phyloP scores from a whole-genome alignment of 2,797 vertebrate species.

The Gambusia yucatana region DNA sequence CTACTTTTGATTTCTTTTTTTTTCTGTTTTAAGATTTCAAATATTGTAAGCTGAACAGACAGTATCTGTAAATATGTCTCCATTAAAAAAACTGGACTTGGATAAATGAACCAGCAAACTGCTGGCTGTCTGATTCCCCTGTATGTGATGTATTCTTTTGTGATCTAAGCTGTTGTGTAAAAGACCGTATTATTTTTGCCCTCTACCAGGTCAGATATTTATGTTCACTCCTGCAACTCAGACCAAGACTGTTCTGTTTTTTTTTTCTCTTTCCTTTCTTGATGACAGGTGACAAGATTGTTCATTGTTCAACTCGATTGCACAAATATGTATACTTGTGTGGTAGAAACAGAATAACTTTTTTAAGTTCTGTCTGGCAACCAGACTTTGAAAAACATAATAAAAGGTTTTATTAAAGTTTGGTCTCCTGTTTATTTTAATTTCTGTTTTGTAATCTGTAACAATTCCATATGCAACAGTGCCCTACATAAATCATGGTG shows the following conservation, averaged over 20 bases:
- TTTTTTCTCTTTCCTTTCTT: slow-evolving; percentile 23
- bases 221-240: slow-evolving; percentile 69
- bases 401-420: slow-evolving; percentile 81
- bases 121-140: slow-evolving; percentile 54
- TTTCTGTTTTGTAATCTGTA: background rate
- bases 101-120: slow-evolving; percentile 31
- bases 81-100: slow-evolving; percentile 51
- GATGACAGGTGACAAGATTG: slow-evolving; percentile 44
- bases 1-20: slow-evolving; percentile 35
- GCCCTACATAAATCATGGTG: background rate
- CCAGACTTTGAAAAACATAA: slow-evolving; percentile 84
- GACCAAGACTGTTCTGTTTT: slow-evolving; percentile 40
- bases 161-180: slow-evolving; percentile 74
- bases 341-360: slow-evolving; percentile 76
- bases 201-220: slow-evolving; percentile 73
- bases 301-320: slow-evolving; percentile 68
- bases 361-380: slow-evolving; percentile 87
- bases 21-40: slow-evolving; percentile 38
- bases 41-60: slow-evolving; percentile 46
- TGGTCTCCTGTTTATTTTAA: slow-evolving; percentile 7
- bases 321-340: slow-evolving; percentile 77
- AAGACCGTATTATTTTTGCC: slow-evolving; percentile 63
- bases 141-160: slow-evolving; percentile 70
- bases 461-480: background rate
- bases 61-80: slow-evolving; percentile 66